phyloP scores from a whole-genome alignment of 2,888 invertebrate species.

The Synanthedon andrenaeformis region DNA sequence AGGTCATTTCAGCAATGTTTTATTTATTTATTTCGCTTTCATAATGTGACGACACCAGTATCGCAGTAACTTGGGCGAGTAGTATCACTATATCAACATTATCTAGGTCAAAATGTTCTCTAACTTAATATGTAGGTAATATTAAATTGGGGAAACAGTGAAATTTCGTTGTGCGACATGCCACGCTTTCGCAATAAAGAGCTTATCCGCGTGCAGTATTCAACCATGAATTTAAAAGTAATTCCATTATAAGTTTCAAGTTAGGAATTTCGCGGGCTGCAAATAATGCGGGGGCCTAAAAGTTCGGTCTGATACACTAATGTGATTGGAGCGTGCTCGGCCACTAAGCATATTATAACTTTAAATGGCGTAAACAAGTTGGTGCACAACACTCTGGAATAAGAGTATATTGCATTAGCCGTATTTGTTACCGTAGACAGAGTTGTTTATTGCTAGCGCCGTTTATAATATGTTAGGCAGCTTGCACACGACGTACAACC shows the following conservation, averaged over 20 bases:
- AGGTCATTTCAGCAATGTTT: too few species aligned
- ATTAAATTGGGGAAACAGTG: neutral
- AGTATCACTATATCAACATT: too few species aligned
- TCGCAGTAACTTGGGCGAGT: too few species aligned
- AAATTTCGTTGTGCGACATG: neutral
- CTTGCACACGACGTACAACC: too few species aligned
- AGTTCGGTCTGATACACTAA: conserved; percentile 44
- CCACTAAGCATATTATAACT: conserved; percentile 40
- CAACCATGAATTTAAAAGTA: conserved; percentile 49
- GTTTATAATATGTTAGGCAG: too few species aligned
- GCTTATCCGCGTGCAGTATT: neutral
- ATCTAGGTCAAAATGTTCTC: too few species aligned
- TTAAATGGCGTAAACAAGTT: conserved; percentile 31
- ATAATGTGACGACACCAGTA: too few species aligned
- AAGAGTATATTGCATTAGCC: neutral
- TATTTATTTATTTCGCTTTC: too few species aligned
- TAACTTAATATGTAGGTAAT: neutral
- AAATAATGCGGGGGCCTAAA: conserved; percentile 41
- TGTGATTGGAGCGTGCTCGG: conserved; percentile 38
- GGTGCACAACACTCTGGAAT: conserved; percentile 4
- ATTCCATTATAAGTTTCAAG: conserved; percentile 58
- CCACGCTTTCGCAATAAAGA: neutral
- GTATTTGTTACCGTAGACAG: neutral
- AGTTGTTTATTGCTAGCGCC: neutral
- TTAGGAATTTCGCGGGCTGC: conserved; percentile 38